Evolutionary conservation across 2,888 invertebrate genomes (phyloP).

Genomic region (Aporophyla lueneburgensis): DNA sequence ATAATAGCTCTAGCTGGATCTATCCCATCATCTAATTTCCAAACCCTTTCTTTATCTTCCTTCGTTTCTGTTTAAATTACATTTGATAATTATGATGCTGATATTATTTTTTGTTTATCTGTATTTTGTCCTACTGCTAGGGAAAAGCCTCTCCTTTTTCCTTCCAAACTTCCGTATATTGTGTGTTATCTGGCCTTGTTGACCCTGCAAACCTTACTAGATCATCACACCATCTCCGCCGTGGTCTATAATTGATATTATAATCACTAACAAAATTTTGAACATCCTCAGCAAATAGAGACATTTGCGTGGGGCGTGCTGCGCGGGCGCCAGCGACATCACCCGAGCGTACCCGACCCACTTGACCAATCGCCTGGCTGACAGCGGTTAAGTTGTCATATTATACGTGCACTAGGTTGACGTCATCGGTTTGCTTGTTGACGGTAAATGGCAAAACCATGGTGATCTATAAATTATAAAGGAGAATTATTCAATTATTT

Average conservation of each 20-base stretch:
- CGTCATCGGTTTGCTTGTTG: constrained; percentile 10
- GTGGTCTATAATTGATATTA: constrained; percentile 22
- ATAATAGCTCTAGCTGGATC: too few relatives aligned
- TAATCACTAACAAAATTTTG: constrained; percentile 62
- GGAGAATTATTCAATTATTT: not conserved
- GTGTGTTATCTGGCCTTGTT: not conserved
- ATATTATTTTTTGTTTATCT: too few relatives aligned
- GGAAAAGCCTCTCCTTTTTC: not conserved
- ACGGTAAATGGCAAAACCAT: not conserved
- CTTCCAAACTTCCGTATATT: not conserved
- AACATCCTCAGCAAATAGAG: constrained; percentile 77
- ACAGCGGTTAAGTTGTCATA: constrained; percentile 60
- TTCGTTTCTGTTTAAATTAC: too few relatives aligned
- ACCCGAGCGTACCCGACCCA: constrained; percentile 69
- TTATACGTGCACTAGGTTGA: constrained; percentile 20
- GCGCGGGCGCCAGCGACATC: constrained; percentile 65
- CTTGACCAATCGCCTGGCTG: constrained; percentile 68
- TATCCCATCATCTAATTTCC: too few relatives aligned
- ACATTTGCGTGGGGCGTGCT: constrained; percentile 72
- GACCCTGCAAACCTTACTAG: too few relatives aligned
- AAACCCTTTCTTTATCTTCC: not conserved
- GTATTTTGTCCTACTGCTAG: not conserved
- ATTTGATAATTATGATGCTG: too few relatives aligned
- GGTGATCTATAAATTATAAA: constrained; percentile 1
- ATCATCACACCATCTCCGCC: too few relatives aligned